These are phyloP conservation scores for Aegithalos caudatus DNA, from an alignment of 2,113 vertebrate genomes.

Conservation along the genomic window DNA sequence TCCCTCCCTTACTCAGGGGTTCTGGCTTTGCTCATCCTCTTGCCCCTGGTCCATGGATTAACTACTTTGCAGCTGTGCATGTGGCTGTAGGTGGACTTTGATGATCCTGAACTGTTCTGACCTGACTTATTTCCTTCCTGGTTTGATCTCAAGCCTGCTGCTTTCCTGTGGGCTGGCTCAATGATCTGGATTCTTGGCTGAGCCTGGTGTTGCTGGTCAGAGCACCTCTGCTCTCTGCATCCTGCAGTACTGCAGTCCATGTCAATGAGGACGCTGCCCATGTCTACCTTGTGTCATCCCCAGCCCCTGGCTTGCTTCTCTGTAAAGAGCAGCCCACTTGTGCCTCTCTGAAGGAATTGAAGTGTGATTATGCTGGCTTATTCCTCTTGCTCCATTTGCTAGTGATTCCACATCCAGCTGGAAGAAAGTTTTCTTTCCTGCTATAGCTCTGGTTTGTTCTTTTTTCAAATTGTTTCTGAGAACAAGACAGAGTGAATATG, in stretches of 20 bases:
- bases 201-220: neutral
- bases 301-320: neutral
- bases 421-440: neutral
- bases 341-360: neutral
- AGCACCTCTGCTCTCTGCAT: neutral
- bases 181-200: neutral
- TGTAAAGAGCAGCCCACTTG: neutral
- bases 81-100: neutral
- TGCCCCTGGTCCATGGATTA: neutral
- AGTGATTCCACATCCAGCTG: neutral
- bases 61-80: neutral
- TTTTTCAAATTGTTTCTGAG: neutral
- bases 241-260: neutral
- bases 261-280: fast-evolving
- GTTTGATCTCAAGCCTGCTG: neutral
- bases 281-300: neutral
- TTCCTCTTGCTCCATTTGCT: neutral
- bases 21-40: neutral
- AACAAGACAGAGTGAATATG: neutral
- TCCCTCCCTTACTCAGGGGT: neutral
- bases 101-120: neutral
- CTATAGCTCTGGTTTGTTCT: neutral
- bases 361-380: neutral
- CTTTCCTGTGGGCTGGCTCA: neutral
- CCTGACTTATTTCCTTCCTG: neutral